Percentiles rank a stretch among this genome's conserved stretches.
Evolutionary conservation across 2,797 vertebrate species (phyloP).

Genomic region (Spatula clypeata): DNA sequence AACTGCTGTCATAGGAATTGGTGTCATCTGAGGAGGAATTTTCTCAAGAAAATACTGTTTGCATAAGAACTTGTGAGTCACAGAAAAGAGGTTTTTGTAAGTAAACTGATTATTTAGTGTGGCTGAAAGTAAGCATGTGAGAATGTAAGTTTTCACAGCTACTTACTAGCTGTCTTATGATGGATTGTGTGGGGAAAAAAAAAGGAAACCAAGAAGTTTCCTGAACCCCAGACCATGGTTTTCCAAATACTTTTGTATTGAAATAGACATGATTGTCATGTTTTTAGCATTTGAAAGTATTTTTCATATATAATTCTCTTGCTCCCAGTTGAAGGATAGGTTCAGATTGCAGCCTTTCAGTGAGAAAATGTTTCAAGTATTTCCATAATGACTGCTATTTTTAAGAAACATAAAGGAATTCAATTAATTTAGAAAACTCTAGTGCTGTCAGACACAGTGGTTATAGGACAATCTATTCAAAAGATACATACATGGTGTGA

Average conservation of each 20-base stretch:
- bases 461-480: not conserved
- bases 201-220: not conserved
- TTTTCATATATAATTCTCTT: not conserved
- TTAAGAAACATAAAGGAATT: not conserved
- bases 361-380: not conserved
- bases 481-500: not conserved
- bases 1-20: not conserved
- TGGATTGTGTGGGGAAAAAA: not conserved
- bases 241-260: not conserved
- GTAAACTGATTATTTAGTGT: not conserved
- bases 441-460: not conserved
- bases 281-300: not conserved
- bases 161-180: not conserved
- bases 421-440: not conserved
- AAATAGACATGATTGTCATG: not conserved
- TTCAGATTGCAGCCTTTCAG: not conserved
- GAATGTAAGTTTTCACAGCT: not conserved
- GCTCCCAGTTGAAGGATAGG: not conserved
- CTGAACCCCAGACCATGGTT: not conserved
- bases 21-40: not conserved
- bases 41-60: not conserved
- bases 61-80: not conserved
- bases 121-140: not conserved
- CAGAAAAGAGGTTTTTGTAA: not conserved
- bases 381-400: not conserved